Conservation (phyloP, 2,113 vertebrate genomes). For the Colaptes auratus region DNA sequence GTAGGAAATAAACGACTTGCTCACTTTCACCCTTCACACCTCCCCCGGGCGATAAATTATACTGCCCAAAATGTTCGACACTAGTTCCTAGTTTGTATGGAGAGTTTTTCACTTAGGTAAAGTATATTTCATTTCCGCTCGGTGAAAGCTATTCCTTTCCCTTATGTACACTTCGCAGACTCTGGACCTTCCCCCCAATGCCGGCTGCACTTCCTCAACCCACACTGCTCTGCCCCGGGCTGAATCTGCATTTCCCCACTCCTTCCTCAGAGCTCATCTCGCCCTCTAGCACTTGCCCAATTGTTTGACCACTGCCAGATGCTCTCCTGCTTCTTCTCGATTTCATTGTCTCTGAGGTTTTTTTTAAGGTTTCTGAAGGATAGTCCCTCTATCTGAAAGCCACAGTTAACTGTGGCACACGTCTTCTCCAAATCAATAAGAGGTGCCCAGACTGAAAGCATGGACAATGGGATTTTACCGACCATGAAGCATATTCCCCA, state of each 20-base stretch:
- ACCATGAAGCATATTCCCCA: slow-evolving; percentile 45
- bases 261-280: neutral
- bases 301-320: slow-evolving; percentile 45
- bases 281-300: slow-evolving; percentile 7
- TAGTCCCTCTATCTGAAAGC: neutral
- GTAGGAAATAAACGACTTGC: neutral
- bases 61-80: slow-evolving; percentile 10
- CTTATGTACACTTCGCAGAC: neutral
- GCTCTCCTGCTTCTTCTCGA: slow-evolving; percentile 17
- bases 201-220: neutral
- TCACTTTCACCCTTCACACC: no score
- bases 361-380: neutral
- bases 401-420: slow-evolving; percentile 53
- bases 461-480: slow-evolving; percentile 59
- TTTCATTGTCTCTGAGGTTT: slow-evolving; percentile 9
- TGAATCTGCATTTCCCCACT: neutral
- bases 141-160: slow-evolving; percentile 19
- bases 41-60: neutral
- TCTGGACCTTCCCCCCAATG: neutral
- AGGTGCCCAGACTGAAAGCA: slow-evolving; percentile 21
- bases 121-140: slow-evolving; percentile 51
- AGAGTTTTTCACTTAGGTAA: slow-evolving; percentile 51
- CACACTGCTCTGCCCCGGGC: neutral
- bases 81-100: slow-evolving; percentile 55
- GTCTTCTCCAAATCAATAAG: slow-evolving; percentile 55